Base-by-base conservation (phyloP, 2,888 invertebrate species). In the Limulus polyphemus region DNA sequence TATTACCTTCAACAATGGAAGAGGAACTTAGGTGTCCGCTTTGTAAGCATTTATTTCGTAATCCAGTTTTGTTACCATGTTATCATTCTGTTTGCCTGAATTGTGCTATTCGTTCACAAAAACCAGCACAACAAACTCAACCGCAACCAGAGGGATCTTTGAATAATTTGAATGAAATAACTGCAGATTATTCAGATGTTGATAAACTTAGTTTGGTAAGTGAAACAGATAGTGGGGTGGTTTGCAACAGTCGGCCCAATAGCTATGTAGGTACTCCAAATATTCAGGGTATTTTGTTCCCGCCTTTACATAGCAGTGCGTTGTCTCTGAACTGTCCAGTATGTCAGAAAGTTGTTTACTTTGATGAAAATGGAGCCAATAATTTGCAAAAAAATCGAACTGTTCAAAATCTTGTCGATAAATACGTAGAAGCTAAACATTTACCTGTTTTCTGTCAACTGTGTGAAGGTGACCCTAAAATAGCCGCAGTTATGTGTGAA, bases 151-250 rank as follows among this genome's bases (percentile, higher is more conserved):
- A 32, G 32, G 32, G 32, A 32, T 5, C 16, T 14, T 11, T 17
- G 32, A 32, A 16, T 11, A 32, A 16, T 32, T 32, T 54, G 58
- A 68, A 55, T 59, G 63, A 63, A 52, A 63, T 60, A 32, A 17
- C 58, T n/a, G 54, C 50, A 7, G 63, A 64, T 48, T 64, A 61
- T 50, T 71, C 90, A 32, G 92, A 93, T 76, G 88, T 88, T 69
- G 95, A 95, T 79, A 93, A 94, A 79, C 82, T 92, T 68, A 92
- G 91, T 65, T 88, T 95, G 69, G 83, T 97, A 60, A 94, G 93
- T 77, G 98, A 98, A 80, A 93, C 97, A 14, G 98, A 99, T 79
- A 92, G 92, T 72, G 98, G 98, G 60, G 97, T 98, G 62, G 91
- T 97, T 67, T 90, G 90, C 80, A 86, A 84, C 76, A 89, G 88